These are phyloP conservation scores for Ctenochaetus hawaiiensis DNA, from an alignment of 2,797 vertebrate species.

Conservation along the genomic window DNA sequence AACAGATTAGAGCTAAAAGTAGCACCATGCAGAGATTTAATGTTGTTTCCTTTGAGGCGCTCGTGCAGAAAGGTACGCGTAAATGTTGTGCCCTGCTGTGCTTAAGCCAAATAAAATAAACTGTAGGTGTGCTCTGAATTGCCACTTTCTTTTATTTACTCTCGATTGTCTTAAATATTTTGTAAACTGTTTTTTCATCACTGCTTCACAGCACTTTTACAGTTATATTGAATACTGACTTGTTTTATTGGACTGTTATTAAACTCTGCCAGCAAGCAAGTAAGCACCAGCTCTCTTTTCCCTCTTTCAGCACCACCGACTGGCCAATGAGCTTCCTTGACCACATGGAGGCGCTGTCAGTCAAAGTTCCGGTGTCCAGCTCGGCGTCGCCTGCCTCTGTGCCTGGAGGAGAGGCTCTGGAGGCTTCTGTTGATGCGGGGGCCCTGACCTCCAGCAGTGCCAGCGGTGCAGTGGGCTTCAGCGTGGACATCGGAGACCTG, in stretches of 20 bases:
- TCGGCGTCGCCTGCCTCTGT: constrained; percentile 76
- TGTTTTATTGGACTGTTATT: too few species aligned
- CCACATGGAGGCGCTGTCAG: constrained; percentile 91
- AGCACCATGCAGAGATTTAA: neutral
- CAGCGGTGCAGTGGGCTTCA: constrained; percentile 56
- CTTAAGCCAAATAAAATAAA: neutral
- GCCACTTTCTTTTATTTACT: neutral
- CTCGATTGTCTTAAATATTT: neutral
- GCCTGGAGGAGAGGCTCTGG: constrained; percentile 37
- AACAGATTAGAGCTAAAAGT: neutral
- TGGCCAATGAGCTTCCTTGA: constrained; percentile 95
- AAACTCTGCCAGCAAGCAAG: too few species aligned
- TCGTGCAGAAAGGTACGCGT: too few species aligned
- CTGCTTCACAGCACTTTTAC: too few species aligned
- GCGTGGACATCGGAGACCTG: constrained; percentile 49
- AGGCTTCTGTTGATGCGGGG: constrained; percentile 24
- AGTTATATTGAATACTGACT: neutral
- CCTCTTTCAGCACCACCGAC: constrained; percentile 89
- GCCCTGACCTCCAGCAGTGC: constrained; percentile 56
- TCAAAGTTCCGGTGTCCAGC: constrained; percentile 91
- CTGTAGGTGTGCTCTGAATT: neutral
- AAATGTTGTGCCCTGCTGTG: neutral
- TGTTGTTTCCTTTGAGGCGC: too few species aligned
- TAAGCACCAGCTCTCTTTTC: neutral
- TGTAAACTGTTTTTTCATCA: neutral